These are phyloP conservation scores for Theodoxus fluviatilis DNA, from an alignment of 2,888 invertebrate genomes.

Conservation along the genomic window DNA sequence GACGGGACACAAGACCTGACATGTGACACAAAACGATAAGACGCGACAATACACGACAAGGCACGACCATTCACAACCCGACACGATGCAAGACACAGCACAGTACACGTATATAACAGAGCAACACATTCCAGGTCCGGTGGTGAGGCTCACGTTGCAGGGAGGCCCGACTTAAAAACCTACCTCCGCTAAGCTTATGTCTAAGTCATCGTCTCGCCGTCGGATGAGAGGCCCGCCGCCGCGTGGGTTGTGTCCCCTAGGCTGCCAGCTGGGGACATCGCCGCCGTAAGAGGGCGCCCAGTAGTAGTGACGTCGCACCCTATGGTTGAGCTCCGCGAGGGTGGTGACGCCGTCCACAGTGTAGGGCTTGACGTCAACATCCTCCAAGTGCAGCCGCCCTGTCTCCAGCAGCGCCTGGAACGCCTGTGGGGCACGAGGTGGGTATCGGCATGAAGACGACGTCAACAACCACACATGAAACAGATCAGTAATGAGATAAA, in stretches of 20 bases:
- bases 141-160: too few relatives aligned
- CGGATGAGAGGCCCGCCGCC: too few relatives aligned
- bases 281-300: conserved; percentile 61
- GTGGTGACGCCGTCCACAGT: conserved; percentile 62
- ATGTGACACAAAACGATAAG: too few relatives aligned
- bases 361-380: conserved; percentile 63
- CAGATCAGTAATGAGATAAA: not conserved
- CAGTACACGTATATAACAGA: too few relatives aligned
- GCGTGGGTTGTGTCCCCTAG: conserved; percentile 36
- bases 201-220: too few relatives aligned
- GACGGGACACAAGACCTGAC: too few relatives aligned
- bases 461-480: not conserved
- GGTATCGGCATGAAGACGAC: not conserved
- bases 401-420: conserved; percentile 57
- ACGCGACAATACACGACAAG: too few relatives aligned
- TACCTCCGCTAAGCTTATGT: too few relatives aligned
- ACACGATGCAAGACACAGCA: too few relatives aligned
- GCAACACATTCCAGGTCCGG: too few relatives aligned
- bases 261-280: conserved; percentile 57
- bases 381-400: conserved; percentile 49
- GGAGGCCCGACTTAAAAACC: too few relatives aligned
- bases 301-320: conserved; percentile 58
- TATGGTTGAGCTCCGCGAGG: conserved; percentile 53
- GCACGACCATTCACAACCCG: too few relatives aligned
- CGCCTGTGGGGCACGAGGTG: conserved; percentile 47